Evolutionary conservation across 2,113 vertebrate species (phyloP).

Genomic region (Hiodon alosoides): DNA sequence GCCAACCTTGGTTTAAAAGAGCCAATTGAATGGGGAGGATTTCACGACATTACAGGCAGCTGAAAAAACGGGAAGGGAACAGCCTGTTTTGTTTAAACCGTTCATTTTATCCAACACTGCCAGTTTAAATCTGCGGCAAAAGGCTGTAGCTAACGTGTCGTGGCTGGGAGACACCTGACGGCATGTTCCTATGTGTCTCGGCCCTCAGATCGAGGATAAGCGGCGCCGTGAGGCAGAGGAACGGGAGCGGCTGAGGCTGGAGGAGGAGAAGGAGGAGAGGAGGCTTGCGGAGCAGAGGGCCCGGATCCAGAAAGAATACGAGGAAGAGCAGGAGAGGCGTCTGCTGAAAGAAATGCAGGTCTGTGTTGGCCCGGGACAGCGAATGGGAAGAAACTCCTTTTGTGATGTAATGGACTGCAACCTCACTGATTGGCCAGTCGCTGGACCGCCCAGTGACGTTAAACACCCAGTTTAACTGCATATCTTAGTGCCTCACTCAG

Average conservation of each 20-base stretch:
- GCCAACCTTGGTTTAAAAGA: too few species aligned
- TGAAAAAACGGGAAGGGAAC: too few species aligned
- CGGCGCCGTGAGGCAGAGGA: slow-evolving; percentile 74
- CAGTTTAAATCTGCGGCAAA: too few species aligned
- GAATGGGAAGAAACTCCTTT: neutral
- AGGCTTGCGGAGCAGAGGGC: slow-evolving; percentile 73
- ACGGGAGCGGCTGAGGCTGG: slow-evolving; percentile 63
- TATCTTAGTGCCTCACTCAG: neutral
- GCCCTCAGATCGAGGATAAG: slow-evolving; percentile 82
- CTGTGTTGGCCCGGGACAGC: neutral
- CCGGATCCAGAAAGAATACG: slow-evolving; percentile 75
- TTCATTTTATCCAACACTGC: too few species aligned
- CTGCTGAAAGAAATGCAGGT: slow-evolving; percentile 80
- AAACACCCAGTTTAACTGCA: neutral
- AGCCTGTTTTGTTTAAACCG: too few species aligned
- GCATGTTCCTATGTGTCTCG: neutral
- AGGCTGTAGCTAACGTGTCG: too few species aligned
- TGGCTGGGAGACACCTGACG: neutral
- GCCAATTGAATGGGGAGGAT: too few species aligned
- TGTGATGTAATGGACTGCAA: neutral
- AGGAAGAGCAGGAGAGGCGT: slow-evolving; percentile 78
- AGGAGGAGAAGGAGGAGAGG: slow-evolving; percentile 83
- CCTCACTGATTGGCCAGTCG: neutral
- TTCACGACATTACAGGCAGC: too few species aligned
- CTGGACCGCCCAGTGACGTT: neutral